Evolutionary conservation across 2,797 vertebrate species (phyloP).

Genomic region (Dermochelys coriacea): DNA sequence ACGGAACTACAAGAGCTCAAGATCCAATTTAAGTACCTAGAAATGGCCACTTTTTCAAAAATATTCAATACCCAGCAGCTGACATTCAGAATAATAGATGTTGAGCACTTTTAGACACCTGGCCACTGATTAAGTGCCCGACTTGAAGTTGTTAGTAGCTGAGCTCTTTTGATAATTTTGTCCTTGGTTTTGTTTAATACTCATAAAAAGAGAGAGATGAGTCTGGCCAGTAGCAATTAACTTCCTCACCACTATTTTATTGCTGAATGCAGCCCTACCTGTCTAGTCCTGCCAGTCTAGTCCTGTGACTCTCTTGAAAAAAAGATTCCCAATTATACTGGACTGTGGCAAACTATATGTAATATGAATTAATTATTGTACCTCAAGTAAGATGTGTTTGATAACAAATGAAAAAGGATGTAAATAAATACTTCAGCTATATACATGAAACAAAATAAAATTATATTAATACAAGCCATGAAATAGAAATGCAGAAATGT

Average conservation of each 20-base stretch:
- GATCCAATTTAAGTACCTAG: background rate
- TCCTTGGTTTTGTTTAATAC: background rate
- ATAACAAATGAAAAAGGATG: background rate
- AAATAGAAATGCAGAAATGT: background rate
- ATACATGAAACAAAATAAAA: background rate
- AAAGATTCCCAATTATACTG: too few relatives aligned
- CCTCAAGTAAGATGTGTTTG: too few relatives aligned
- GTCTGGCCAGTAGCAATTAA: background rate
- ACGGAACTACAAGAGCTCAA: background rate
- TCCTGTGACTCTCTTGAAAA: too few relatives aligned
- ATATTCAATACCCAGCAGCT: background rate
- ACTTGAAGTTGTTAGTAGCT: background rate
- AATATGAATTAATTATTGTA: too few relatives aligned
- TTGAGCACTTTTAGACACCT: background rate
- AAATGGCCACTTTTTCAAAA: background rate
- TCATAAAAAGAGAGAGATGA: background rate
- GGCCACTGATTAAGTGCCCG: background rate
- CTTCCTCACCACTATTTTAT: background rate
- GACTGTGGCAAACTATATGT: too few relatives aligned
- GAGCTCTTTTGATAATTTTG: background rate
- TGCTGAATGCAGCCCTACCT: too few relatives aligned
- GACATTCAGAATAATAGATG: background rate
- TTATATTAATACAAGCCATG: background rate
- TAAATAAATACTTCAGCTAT: background rate
- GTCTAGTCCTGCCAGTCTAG: too few relatives aligned